These are phyloP conservation scores for Ganaspis brasiliensis DNA, from an alignment of 2,888 invertebrate species.

Conservation along the genomic window DNA sequence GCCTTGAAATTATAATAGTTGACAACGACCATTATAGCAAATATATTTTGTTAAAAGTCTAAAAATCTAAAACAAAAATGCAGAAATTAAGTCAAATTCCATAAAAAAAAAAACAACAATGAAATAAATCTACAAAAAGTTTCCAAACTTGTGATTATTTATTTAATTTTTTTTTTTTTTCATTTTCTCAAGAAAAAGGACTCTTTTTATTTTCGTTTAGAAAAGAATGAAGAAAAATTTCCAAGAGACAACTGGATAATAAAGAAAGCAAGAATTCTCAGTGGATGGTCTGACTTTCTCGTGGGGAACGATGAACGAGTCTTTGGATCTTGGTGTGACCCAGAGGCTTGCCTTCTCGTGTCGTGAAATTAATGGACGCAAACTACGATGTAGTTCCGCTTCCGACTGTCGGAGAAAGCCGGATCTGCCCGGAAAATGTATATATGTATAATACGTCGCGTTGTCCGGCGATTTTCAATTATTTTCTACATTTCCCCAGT, in stretches of 20 bases:
- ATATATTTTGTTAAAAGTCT: too few species aligned
- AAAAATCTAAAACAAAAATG: too few species aligned
- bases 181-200: too few species aligned
- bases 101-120: too few species aligned
- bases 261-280: slow-evolving; percentile 8
- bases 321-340: slow-evolving; percentile 11
- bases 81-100: too few species aligned
- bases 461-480: slow-evolving; percentile 30
- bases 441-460: slow-evolving; percentile 31
- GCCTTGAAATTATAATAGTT: too few species aligned
- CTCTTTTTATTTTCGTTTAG: neutral
- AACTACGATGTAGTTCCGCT: slow-evolving; percentile 17
- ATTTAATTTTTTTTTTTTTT: too few species aligned
- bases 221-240: neutral
- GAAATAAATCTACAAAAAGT: too few species aligned
- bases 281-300: neutral
- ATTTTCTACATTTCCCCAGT: slow-evolving; percentile 27
- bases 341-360: slow-evolving; percentile 7
- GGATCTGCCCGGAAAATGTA: slow-evolving; percentile 23
- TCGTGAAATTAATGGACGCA: slow-evolving; percentile 27
- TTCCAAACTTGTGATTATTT: too few species aligned
- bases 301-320: slow-evolving; percentile 16
- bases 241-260: neutral
- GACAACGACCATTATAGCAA: too few species aligned
- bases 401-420: slow-evolving; percentile 12